Evolutionary conservation across 2,888 invertebrate species (phyloP).

Genomic region (Macropis europaea): DNA sequence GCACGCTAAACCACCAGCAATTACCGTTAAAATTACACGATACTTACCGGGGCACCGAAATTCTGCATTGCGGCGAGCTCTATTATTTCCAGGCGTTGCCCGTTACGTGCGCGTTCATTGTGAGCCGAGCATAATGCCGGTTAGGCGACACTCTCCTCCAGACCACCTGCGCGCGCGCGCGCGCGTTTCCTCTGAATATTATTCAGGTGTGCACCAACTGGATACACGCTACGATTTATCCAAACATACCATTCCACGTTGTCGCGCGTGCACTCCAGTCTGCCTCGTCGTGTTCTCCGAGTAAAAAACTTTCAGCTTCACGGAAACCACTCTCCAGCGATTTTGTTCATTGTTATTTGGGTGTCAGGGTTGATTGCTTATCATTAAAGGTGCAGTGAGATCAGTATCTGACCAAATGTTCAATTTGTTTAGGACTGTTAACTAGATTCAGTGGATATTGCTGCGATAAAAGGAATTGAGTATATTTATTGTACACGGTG

Average conservation of each 20-base stretch:
- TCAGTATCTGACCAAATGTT: no score
- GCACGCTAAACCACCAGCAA: conserved; percentile 67
- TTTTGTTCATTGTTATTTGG: no score
- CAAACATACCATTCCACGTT: conserved; percentile 9
- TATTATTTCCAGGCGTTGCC: conserved; percentile 69
- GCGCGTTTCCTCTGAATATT: conserved; percentile 28
- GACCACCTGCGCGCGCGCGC: conserved; percentile 53
- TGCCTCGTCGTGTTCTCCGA: background rate
- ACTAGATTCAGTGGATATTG: no score
- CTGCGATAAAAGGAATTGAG: no score
- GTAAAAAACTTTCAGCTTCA: background rate
- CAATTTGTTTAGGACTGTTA: no score
- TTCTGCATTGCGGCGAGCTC: conserved; percentile 72
- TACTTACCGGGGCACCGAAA: conserved; percentile 73
- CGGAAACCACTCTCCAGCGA: background rate
- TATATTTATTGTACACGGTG: no score
- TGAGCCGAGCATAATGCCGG: conserved; percentile 56
- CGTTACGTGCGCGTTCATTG: conserved; percentile 57
- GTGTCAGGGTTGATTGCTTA: no score
- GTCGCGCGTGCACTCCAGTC: background rate
- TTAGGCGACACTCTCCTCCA: conserved; percentile 52
- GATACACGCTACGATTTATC: conserved; percentile 16
- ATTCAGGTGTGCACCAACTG: conserved; percentile 45
- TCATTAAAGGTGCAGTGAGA: no score
- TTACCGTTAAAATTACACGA: conserved; percentile 74